These are phyloP conservation scores for Heterodera carotae DNA, from an alignment of 1,140 invertebrate genomes.

Conservation along the genomic window DNA sequence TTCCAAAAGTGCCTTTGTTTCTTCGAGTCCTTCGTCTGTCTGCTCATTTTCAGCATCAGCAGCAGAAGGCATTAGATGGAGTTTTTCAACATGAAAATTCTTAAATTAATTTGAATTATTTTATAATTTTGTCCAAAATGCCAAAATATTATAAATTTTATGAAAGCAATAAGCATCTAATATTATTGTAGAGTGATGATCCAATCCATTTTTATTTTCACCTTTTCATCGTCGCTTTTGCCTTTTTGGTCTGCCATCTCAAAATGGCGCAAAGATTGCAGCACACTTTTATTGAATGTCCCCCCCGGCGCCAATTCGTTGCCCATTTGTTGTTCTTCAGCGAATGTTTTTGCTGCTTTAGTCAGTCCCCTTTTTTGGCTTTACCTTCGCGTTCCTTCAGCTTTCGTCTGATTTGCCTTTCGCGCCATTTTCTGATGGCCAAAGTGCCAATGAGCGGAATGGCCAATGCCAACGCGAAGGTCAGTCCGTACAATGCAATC, in stretches of 20 bases:
- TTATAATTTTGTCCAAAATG: neutral
- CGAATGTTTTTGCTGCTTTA: neutral
- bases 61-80: neutral
- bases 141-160: too few relatives aligned
- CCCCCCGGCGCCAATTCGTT: slow-evolving; percentile 6
- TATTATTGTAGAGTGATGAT: too few relatives aligned
- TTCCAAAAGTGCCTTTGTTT: slow-evolving; percentile 22
- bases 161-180: too few relatives aligned
- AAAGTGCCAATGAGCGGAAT: slow-evolving; percentile 15
- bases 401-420: neutral
- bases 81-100: neutral
- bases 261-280: slow-evolving; percentile 13
- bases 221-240: neutral
- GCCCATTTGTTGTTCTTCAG: slow-evolving; percentile 8
- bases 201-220: neutral
- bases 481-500: slow-evolving; percentile 88
- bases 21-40: neutral
- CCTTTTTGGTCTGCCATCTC: neutral
- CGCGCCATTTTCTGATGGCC: slow-evolving; percentile 22
- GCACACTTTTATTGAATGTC: slow-evolving; percentile 10
- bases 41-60: neutral
- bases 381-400: slow-evolving; percentile 14
- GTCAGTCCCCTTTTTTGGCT: neutral
- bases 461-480: slow-evolving; percentile 72
- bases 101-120: neutral